phyloP scores from a whole-genome alignment of 1,140 invertebrate species.

The Littorina saxatilis region DNA sequence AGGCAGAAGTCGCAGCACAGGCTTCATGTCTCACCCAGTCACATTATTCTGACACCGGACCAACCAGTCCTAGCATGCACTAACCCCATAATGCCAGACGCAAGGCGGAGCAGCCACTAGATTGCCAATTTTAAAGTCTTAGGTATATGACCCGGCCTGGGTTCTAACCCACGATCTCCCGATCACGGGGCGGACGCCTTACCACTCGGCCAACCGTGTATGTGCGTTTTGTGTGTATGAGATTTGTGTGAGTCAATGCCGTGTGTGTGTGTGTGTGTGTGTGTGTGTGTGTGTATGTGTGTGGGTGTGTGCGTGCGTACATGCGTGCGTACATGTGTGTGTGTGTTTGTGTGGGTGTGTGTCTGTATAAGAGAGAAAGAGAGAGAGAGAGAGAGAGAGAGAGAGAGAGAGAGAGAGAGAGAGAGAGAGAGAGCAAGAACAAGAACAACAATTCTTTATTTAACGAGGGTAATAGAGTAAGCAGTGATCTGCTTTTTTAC shows the following conservation, averaged over 20 bases:
- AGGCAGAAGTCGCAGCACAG: no score
- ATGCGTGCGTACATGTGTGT: neutral
- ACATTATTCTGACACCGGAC: neutral
- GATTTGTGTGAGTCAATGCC: neutral
- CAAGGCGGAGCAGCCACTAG: no score
- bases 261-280: slow-evolving; percentile 23
- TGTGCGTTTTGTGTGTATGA: neutral
- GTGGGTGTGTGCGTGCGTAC: neutral
- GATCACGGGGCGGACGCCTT: no score
- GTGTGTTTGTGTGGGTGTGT: slow-evolving; percentile 6
- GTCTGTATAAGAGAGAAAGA: slow-evolving; percentile 1
- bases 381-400: slow-evolving; percentile 15
- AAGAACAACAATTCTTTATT: neutral
- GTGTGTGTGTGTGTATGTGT: slow-evolving; percentile 11
- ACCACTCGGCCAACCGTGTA: no score
- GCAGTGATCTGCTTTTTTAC: no score
- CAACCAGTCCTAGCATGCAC: neutral
- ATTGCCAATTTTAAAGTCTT: neutral
- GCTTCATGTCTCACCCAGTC: no score
- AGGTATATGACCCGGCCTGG: neutral
- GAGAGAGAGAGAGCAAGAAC: neutral
- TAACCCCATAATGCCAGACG: neutral
- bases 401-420: slow-evolving; percentile 18
- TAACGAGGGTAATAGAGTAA: no score
- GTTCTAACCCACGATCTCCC: no score